A percentile compares a stretch with the other conserved stretches of the same genome.
These are phyloP conservation scores for Cyclina sinensis DNA, from an alignment of 1,140 invertebrate species.

Conservation along the genomic window DNA sequence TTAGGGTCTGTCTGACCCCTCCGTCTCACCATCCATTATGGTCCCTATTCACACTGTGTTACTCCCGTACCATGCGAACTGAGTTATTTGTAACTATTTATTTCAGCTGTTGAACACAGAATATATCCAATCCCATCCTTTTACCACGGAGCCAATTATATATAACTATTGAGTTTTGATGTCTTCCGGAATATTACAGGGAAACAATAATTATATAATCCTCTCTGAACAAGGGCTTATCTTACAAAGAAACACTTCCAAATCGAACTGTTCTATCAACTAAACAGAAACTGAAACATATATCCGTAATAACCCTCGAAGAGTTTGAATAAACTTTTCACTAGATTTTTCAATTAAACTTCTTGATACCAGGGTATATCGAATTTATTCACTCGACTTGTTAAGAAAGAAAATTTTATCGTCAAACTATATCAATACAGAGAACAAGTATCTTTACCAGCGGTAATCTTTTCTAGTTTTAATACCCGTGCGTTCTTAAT, in stretches of 20 bases:
- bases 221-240: too few relatives aligned
- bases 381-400: slow-evolving; percentile 3
- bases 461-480: not conserved
- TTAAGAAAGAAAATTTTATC: slow-evolving; percentile 2
- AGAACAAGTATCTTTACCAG: not conserved
- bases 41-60: not conserved
- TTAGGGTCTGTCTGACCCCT: slow-evolving; percentile 80
- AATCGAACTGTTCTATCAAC: too few relatives aligned
- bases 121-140: not conserved
- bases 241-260: too few relatives aligned
- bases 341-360: slow-evolving; percentile 15
- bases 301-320: too few relatives aligned
- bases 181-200: not conserved
- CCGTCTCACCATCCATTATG: slow-evolving; percentile 60
- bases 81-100: too few relatives aligned
- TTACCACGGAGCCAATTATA: not conserved
- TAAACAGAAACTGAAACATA: too few relatives aligned
- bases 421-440: slow-evolving; percentile 29
- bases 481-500: slow-evolving; percentile 12
- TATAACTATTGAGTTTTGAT: not conserved
- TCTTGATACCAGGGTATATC: slow-evolving; percentile 1
- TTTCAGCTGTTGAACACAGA: too few relatives aligned
- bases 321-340: slow-evolving; percentile 15
- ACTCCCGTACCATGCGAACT: not conserved
- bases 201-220: not conserved